These are phyloP conservation scores for Strix aluco DNA, from an alignment of 2,113 vertebrate species.

Conservation along the genomic window DNA sequence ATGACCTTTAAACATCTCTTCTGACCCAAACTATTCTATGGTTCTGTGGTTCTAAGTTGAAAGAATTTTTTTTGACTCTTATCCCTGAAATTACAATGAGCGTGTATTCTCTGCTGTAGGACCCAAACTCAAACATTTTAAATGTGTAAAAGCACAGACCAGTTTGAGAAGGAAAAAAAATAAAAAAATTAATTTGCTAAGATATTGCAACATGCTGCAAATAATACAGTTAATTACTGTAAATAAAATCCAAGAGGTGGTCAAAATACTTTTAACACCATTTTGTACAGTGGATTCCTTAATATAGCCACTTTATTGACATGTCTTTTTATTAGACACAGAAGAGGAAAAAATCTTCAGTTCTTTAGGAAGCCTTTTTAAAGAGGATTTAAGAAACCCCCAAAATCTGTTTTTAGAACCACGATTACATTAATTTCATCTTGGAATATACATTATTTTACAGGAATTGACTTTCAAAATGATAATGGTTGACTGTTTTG, in stretches of 20 bases:
- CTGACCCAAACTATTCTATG: background rate
- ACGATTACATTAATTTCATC: background rate
- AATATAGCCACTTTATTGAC: background rate
- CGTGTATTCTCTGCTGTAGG: background rate
- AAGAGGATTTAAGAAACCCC: background rate
- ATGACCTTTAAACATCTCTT: background rate
- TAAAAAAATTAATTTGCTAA: background rate
- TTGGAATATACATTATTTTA: background rate
- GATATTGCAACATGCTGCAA: background rate
- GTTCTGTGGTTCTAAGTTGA: background rate
- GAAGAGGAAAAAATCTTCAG: background rate
- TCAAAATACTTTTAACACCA: background rate
- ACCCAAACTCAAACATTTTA: background rate
- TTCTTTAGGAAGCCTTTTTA: background rate
- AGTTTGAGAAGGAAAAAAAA: background rate
- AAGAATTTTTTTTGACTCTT: background rate
- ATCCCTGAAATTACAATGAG: too few relatives aligned
- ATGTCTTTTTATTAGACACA: background rate
- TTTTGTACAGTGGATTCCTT: background rate
- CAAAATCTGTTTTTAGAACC: background rate
- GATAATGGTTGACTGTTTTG: background rate
- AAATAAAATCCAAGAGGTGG: background rate
- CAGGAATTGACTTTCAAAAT: background rate
- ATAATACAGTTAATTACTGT: background rate
- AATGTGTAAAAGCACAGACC: background rate